phyloP scores from a whole-genome alignment of 2,113 vertebrate species.

The Spea multiplicata region DNA sequence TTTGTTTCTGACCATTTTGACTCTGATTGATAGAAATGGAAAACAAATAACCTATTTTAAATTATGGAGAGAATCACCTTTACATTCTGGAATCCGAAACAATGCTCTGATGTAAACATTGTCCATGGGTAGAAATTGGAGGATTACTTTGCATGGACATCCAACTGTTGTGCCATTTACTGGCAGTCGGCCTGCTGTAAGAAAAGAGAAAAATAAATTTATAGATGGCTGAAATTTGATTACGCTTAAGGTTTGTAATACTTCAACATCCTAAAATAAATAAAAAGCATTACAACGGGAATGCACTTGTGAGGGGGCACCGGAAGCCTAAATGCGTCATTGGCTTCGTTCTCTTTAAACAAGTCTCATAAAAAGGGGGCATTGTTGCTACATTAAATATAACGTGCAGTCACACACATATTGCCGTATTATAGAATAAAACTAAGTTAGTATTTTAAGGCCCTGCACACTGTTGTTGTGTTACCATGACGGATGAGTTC shows the following conservation, averaged over 20 bases:
- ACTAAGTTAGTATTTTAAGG: too few species aligned
- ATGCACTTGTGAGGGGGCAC: too few species aligned
- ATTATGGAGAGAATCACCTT: conserved; percentile 18
- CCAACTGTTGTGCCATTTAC: not conserved
- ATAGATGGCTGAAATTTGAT: conserved; percentile 62
- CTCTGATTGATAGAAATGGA: not conserved
- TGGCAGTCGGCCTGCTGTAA: conserved; percentile 61
- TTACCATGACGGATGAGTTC: too few species aligned
- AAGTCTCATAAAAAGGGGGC: too few species aligned
- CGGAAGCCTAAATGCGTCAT: too few species aligned
- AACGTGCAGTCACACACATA: too few species aligned
- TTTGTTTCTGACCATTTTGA: not conserved
- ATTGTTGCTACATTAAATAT: too few species aligned
- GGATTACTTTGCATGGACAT: conserved; percentile 5
- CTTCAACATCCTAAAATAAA: too few species aligned
- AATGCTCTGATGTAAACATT: conserved; percentile 42
- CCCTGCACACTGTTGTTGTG: too few species aligned
- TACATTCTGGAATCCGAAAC: conserved; percentile 48
- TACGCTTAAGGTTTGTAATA: not conserved
- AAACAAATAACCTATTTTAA: conserved; percentile 14
- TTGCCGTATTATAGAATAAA: too few species aligned
- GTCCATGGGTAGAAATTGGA: not conserved
- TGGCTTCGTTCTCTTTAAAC: too few species aligned
- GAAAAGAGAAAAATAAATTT: conserved; percentile 66
- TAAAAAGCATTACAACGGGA: too few species aligned